phyloP scores from a whole-genome alignment of 1,140 invertebrate species.

The Pogonus chalceus region DNA sequence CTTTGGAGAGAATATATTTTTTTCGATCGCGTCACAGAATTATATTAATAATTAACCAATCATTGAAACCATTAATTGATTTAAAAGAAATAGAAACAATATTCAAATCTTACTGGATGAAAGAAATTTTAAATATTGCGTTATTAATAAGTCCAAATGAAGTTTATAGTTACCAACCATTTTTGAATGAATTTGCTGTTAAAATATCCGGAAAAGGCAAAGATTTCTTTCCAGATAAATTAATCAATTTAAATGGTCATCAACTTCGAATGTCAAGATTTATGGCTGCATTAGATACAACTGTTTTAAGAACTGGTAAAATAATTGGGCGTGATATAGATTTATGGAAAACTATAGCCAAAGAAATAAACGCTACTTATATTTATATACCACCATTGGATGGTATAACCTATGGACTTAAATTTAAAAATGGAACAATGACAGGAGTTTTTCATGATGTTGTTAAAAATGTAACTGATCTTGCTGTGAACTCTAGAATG shows the following conservation, averaged over 20 bases:
- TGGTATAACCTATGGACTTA: not conserved
- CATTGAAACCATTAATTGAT: not conserved
- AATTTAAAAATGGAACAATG: not conserved
- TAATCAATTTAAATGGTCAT: not conserved
- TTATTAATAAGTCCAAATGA: not conserved
- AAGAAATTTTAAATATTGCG: not conserved
- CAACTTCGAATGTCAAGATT: not conserved
- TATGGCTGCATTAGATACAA: not conserved
- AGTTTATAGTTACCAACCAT: not conserved
- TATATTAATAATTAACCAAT: not conserved
- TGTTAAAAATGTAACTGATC: not conserved
- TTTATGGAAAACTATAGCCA: not conserved
- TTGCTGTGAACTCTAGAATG: conserved; percentile 1
- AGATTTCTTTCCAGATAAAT: not conserved
- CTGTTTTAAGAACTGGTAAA: not conserved
- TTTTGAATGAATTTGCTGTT: not conserved
- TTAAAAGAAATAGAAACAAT: not conserved
- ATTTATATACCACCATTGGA: not conserved
- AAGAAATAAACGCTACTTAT: not conserved
- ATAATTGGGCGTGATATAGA: not conserved
- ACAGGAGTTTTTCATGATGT: not conserved
- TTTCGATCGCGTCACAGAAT: not conserved
- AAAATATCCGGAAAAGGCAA: not conserved
- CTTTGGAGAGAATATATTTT: not conserved
- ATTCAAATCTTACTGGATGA: not conserved